Evolutionary conservation across 2,113 vertebrate species (phyloP), one percentile per base, ranked within the genome.

Genomic region (Pao palembangensis): DNA sequence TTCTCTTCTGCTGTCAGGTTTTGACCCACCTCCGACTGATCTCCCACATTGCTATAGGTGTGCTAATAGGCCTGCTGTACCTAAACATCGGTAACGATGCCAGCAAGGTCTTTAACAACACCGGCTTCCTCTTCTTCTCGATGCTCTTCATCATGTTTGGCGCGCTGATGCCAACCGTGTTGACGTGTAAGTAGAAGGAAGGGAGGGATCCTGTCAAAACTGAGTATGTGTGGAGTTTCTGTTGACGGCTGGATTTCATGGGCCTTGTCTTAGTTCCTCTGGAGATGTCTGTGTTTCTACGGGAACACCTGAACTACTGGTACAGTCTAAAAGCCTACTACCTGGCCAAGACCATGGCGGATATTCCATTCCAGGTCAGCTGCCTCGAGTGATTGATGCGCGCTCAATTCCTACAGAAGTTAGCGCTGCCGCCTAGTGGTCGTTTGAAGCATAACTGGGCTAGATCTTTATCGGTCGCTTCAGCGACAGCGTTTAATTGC

Each of bases 81-180:
- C 90, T 98, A 72, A 94, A 98, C 88, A 99, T 98, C 0, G 97
- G 97, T 6, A 92, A 98, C 0, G 96, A 99, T 2, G 96, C 97
- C 44, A 94, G 91, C 91, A 98, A 96, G 75, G 97, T 97, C 83
- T 96, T 98, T 79, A 98, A 98, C 92, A 98, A 98, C 91, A 97
- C 95, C 0, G 97, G 96, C 73, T 99, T 96, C 83, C 94, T 99
- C 81, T 99, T 98, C 92, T 98, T 98, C 92, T 99, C 97, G 79
- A 96, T 98, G 95, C 94, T 99, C 18, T 99, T 98, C 89, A 88
- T 99, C 81, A 98, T 98, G 96, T 99, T 98, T 2, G 96, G 95
- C 0, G 97, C 96, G 0, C 93, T 98, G 61, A 98, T 98, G 96
- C 97, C 97, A 19, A 98, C 97, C 0, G 95, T 99, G 71, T 91